phyloP scores from a whole-genome alignment of 2,888 invertebrate genomes.

The Agriopis leucophaearia region DNA sequence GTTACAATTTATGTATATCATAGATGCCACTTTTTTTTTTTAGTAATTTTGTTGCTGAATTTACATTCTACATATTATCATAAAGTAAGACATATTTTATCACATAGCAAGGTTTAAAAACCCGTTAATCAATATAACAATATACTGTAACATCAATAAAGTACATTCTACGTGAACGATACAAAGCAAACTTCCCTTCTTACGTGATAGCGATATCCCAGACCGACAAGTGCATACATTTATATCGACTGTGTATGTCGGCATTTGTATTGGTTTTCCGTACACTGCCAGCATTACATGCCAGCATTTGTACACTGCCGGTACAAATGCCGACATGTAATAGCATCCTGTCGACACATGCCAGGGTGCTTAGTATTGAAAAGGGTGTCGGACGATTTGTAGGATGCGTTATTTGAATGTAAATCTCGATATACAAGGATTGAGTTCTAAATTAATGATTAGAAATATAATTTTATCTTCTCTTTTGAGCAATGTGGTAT shows the following conservation, averaged over 20 bases:
- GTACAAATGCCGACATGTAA: slow-evolving; percentile 25
- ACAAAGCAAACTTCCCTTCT: background rate
- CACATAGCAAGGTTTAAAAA: too few relatives aligned
- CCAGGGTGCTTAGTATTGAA: slow-evolving; percentile 9
- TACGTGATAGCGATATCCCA: slow-evolving; percentile 1
- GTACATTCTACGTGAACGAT: background rate
- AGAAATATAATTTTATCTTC: too few relatives aligned
- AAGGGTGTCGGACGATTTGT: background rate
- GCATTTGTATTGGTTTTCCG: slow-evolving; percentile 28
- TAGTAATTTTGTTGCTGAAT: too few relatives aligned
- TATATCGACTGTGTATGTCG: slow-evolving; percentile 15
- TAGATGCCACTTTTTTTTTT: too few relatives aligned
- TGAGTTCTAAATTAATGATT: background rate
- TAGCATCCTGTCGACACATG: slow-evolving; percentile 22
- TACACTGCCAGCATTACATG: slow-evolving; percentile 8
- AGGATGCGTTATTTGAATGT: slow-evolving; percentile 13
- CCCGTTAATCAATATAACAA: too few relatives aligned
- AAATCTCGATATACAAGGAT: background rate
- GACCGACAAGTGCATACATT: slow-evolving; percentile 19
- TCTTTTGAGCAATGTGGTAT: too few relatives aligned
- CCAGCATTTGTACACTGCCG: slow-evolving; percentile 8
- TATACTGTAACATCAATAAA: background rate
- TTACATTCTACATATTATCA: too few relatives aligned
- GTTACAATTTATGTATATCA: slow-evolving; percentile 7
- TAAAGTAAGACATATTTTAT: too few relatives aligned